Evolutionary conservation across 1,140 invertebrate species (phyloP).

Genomic region (Arion vulgaris): DNA sequence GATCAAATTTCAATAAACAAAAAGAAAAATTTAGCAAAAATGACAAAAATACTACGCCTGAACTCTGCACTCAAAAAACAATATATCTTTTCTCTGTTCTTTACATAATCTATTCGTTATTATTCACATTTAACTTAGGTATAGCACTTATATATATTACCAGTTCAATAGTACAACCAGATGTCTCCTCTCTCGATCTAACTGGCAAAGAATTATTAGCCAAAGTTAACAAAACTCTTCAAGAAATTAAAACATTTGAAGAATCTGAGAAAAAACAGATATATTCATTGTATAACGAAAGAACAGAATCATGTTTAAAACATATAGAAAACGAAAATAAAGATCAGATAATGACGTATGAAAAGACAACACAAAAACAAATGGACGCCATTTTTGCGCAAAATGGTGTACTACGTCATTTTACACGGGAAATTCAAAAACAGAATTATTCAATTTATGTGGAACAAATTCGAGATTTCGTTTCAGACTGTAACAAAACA

Average conservation of each 20-base stretch:
- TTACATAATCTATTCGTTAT: constrained; percentile 57
- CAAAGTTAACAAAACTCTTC: constrained; percentile 44
- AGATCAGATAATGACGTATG: constrained; percentile 41
- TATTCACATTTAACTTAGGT: constrained; percentile 60
- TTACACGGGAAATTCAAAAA: constrained; percentile 44
- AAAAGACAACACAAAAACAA: constrained; percentile 41
- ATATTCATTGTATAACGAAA: constrained; percentile 48
- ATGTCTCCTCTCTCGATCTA: constrained; percentile 49
- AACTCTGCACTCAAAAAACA: constrained; percentile 39
- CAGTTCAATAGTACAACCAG: constrained; percentile 44
- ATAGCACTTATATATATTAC: constrained; percentile 56
- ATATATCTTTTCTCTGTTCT: constrained; percentile 49
- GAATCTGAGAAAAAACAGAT: constrained; percentile 47
- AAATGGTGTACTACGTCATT: constrained; percentile 46
- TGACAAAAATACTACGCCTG: constrained; percentile 31
- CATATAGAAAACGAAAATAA: constrained; percentile 53
- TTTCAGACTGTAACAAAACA: constrained; percentile 54
- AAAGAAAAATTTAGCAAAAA: constrained; percentile 2
- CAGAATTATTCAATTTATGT: constrained; percentile 50
- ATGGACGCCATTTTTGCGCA: constrained; percentile 48
- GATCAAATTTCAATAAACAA: background rate
- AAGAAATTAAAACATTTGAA: constrained; percentile 54
- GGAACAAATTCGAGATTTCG: constrained; percentile 52
- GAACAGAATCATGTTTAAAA: constrained; percentile 53
- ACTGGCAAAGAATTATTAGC: constrained; percentile 46